phyloP scores from a whole-genome alignment of 2,888 invertebrate species.

The Cartodere bifasciata region DNA sequence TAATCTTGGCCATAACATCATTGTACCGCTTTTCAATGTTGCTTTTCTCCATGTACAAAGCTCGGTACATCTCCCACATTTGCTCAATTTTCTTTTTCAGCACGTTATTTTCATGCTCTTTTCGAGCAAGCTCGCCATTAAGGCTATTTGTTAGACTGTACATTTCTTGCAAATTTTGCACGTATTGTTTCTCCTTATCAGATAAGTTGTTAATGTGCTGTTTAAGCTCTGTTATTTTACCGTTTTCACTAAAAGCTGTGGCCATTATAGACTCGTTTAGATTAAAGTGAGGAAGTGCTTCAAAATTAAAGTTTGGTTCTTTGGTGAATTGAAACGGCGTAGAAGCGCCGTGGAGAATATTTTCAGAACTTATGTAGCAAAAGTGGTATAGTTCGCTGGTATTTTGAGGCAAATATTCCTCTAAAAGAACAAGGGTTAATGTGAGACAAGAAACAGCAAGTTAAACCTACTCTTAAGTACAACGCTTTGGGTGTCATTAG shows the following conservation, averaged over 20 bases:
- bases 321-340: constrained; percentile 26
- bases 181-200: constrained; percentile 6
- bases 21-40: constrained; percentile 22
- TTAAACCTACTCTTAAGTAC: constrained; percentile 25
- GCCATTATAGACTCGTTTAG: too few relatives aligned
- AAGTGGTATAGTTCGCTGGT: constrained; percentile 28
- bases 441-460: not conserved
- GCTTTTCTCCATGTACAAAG: constrained; percentile 20
- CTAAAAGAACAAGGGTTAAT: constrained; percentile 18
- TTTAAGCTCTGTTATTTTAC: not conserved
- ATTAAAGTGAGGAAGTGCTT: too few relatives aligned
- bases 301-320: too few relatives aligned
- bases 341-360: constrained; percentile 29
- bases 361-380: constrained; percentile 30
- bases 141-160: too few relatives aligned
- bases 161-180: constrained; percentile 4
- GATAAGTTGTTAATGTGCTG: not conserved
- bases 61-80: constrained; percentile 20
- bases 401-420: constrained; percentile 25
- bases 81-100: constrained; percentile 23
- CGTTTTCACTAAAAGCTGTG: too few relatives aligned
- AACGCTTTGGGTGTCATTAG: constrained; percentile 14
- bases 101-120: constrained; percentile 25
- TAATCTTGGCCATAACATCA: constrained; percentile 13
- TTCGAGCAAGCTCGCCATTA: constrained; percentile 12